Conservation (phyloP, 2,797 vertebrate species). For the Knipowitschia caucasica region DNA sequence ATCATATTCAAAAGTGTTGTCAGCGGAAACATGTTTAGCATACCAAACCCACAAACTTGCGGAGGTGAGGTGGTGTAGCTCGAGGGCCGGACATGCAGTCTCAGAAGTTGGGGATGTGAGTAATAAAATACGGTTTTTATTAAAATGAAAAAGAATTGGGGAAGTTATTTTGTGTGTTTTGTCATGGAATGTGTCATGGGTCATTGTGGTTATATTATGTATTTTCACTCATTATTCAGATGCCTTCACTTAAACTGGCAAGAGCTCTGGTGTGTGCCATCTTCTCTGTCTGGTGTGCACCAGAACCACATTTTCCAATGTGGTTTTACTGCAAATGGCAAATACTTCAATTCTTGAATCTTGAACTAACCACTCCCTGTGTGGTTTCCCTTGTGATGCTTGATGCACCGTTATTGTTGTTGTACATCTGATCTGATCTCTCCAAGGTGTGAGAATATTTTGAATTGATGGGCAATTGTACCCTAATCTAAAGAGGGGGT, state of each 20-base stretch:
- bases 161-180: not conserved
- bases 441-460: too few species aligned
- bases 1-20: constrained; percentile 67
- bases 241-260: not conserved
- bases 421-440: too few species aligned
- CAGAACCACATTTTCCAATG: too few species aligned
- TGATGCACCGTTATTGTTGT: too few species aligned
- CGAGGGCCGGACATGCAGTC: not conserved
- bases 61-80: constrained; percentile 44
- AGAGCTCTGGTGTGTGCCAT: too few species aligned
- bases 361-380: too few species aligned
- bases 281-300: too few species aligned
- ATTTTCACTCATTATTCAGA: not conserved
- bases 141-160: not conserved
- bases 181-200: not conserved
- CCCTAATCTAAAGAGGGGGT: too few species aligned
- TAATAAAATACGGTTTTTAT: constrained; percentile 5
- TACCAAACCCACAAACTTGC: constrained; percentile 48
- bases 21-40: constrained; percentile 68
- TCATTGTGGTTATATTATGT: not conserved
- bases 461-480: too few species aligned
- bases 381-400: too few species aligned
- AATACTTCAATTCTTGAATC: too few species aligned
- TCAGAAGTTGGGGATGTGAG: constrained; percentile 26
- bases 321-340: too few species aligned